Evolutionary conservation across 2,888 invertebrate species (phyloP).

Genomic region (Philaethria dido): DNA sequence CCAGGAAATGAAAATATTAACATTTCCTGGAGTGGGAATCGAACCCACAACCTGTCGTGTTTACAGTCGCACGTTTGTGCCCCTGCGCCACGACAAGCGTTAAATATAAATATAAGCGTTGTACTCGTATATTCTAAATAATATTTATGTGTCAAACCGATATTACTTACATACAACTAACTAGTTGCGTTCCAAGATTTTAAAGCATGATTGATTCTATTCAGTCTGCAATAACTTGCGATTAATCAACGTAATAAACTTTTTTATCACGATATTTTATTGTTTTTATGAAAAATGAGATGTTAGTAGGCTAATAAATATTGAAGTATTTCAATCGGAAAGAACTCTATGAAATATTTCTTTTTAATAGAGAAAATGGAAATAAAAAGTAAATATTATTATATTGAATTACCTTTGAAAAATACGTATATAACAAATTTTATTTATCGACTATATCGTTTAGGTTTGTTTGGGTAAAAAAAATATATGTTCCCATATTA

Average conservation of each 20-base stretch:
- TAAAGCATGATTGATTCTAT: slow-evolving; percentile 24
- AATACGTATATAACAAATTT: not conserved
- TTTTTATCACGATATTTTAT: not conserved
- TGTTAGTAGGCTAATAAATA: not conserved
- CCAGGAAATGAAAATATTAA: no score
- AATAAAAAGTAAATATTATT: not conserved
- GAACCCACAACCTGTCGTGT: no score
- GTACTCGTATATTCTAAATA: no score
- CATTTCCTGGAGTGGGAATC: no score
- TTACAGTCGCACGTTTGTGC: no score
- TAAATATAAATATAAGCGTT: not conserved
- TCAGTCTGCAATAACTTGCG: not conserved
- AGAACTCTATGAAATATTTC: not conserved
- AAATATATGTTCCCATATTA: not conserved
- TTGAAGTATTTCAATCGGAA: not conserved
- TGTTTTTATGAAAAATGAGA: not conserved
- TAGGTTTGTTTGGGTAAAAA: no score
- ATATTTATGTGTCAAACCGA: not conserved
- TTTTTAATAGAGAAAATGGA: not conserved
- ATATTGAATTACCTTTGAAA: no score
- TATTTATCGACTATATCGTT: no score
- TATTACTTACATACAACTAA: not conserved
- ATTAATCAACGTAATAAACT: not conserved
- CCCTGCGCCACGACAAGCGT: no score
- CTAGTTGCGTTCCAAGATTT: not conserved